These are phyloP conservation scores for Drosophila stalkeri DNA, from an alignment of 2,888 invertebrate species.

Conservation along the genomic window DNA sequence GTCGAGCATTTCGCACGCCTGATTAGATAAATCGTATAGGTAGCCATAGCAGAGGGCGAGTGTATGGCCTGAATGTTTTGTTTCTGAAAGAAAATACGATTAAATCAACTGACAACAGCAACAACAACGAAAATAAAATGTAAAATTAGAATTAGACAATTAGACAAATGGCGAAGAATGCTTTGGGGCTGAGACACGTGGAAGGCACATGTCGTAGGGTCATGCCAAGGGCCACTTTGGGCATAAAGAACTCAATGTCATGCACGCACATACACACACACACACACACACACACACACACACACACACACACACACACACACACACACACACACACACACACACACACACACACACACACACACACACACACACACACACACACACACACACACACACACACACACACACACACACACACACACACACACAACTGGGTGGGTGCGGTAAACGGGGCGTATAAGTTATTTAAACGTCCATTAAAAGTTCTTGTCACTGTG, in stretches of 20 bases:
- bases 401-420: conserved; percentile 8
- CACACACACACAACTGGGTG: conserved; percentile 23
- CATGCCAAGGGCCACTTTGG: neutral
- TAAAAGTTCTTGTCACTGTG: conserved; percentile 67
- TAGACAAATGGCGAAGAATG: conserved; percentile 66
- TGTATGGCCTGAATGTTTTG: conserved; percentile 7
- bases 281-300: conserved; percentile 17
- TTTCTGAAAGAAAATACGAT: conserved; percentile 44
- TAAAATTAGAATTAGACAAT: conserved; percentile 75
- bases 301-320: conserved; percentile 20
- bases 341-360: conserved; percentile 15
- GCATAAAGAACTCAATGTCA: conserved; percentile 68
- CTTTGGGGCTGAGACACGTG: conserved; percentile 49
- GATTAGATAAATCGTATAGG: conserved; percentile 70
- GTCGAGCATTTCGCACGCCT: conserved; percentile 63
- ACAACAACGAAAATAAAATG: conserved; percentile 45
- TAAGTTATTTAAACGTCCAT: conserved; percentile 76
- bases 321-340: conserved; percentile 23
- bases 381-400: conserved; percentile 14
- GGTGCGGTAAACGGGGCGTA: conserved; percentile 64
- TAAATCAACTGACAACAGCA: conserved; percentile 41
- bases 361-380: conserved; percentile 10
- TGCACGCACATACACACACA: conserved; percentile 15
- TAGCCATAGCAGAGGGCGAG: neutral
- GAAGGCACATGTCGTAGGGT: conserved; percentile 34